A percentile compares a stretch with the other conserved stretches of the same genome.
phyloP scores from a whole-genome alignment of 2,113 vertebrate genomes.

The Hypomesus transpacificus region DNA sequence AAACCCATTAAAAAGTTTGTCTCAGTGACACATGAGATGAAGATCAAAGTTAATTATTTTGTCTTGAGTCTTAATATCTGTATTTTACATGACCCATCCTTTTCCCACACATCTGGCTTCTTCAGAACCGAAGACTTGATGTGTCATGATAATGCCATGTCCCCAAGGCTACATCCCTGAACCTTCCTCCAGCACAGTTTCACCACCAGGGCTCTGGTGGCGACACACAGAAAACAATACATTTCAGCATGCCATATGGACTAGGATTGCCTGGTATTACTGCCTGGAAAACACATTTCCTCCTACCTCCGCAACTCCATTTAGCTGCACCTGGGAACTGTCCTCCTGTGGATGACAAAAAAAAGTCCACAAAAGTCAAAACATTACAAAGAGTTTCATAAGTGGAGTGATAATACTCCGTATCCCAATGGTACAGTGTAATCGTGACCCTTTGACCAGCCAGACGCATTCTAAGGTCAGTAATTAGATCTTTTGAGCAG shows the following conservation, averaged over 20 bases:
- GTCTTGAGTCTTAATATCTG: neutral
- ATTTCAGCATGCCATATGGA: neutral
- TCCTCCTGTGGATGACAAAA: slow-evolving; percentile 19
- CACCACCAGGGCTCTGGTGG: slow-evolving; percentile 34
- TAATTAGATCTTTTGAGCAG: neutral
- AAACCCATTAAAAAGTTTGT: too few relatives aligned
- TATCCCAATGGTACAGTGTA: too few relatives aligned
- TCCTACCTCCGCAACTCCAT: neutral
- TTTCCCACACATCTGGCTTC: neutral
- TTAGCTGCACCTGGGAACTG: neutral
- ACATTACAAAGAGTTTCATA: neutral
- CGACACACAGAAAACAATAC: neutral
- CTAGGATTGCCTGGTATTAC: too few relatives aligned
- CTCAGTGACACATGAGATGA: neutral
- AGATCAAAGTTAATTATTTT: slow-evolving; percentile 5
- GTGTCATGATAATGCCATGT: neutral
- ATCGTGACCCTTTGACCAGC: neutral
- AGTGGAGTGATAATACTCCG: too few relatives aligned
- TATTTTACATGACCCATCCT: slow-evolving; percentile 4
- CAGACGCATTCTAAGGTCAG: neutral
- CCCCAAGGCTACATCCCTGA: slow-evolving; percentile 50
- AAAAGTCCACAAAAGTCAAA: neutral
- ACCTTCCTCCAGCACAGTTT: slow-evolving; percentile 30
- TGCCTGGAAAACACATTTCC: too few relatives aligned
- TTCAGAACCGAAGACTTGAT: neutral